Evolutionary conservation across 53 echinoderm and acorn worm species (phyloP), one percentile per base, ranked within the genome.

Genomic region (Antedon mediterranea): DNA sequence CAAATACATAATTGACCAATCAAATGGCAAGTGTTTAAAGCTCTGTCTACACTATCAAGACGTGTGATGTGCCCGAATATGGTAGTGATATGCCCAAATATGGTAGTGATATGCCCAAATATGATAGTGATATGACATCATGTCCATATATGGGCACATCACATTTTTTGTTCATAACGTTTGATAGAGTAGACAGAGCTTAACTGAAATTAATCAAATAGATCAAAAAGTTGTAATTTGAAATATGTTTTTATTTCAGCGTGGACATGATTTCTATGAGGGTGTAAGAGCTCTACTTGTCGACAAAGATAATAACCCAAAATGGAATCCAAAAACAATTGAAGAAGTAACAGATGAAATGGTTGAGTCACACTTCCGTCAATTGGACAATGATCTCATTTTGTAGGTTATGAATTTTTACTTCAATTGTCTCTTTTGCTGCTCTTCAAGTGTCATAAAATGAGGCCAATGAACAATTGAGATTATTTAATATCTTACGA

Each of bases 231-330:
- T n/a, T n/a, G n/a, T n/a, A n/a, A n/a, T n/a, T n/a, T n/a, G n/a
- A 37, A 37, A 4, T 37, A 11, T 37, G 4, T 6, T 37, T n/a
- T 31, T 43, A 81, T 30, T 34, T 31, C 88, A 95, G 95, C 87
- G 89, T 82, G 98, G 90, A 33, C 89, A 92, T 33, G 98, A 97
- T 79, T 97, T 97, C 90, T 97, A 90, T 44, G 98, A 97, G 80
- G 98, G 98, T 26, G 98, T 97, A n/a, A 83, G 98, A 9, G 89
- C 95, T 31, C 71, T 95, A 7, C 84, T 97, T 27, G 81, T 97
- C 11, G 92, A 97, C 78, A 85, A 73, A 34, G 98, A 92, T 74
- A 78, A 89, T 71, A 79, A 33, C 8, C 98, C 98, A 14, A 81
- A 97, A 14, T 97, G 98, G 98, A 84, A 88, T 11, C 98, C 98